These are phyloP conservation scores for Hydrozoanthus gracilis DNA, from an alignment of 92 coral and sea anemone species.

Conservation along the genomic window DNA sequence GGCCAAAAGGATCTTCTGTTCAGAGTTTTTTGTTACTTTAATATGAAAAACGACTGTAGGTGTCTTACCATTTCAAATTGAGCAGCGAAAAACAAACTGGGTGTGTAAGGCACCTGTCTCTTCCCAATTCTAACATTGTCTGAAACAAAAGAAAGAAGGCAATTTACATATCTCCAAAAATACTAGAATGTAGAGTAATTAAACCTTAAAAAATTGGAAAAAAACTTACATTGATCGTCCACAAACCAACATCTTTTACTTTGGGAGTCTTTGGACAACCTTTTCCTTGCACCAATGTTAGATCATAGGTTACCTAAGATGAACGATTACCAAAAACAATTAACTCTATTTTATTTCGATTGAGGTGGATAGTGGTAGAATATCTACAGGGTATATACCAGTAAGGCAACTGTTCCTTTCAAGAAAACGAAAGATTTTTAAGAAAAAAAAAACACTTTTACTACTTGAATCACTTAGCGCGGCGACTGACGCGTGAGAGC, in stretches of 20 bases:
- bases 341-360: background rate
- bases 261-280: constrained; percentile 65
- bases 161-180: background rate
- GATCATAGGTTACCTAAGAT: constrained; percentile 62
- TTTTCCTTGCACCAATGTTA: constrained; percentile 67
- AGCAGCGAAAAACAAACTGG: constrained; percentile 67
- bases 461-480: too few relatives aligned
- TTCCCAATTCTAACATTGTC: constrained; percentile 68
- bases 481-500: too few relatives aligned
- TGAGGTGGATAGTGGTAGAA: too few relatives aligned
- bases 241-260: constrained; percentile 43
- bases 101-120: constrained; percentile 70
- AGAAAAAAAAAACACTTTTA: too few relatives aligned
- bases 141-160: constrained; percentile 11
- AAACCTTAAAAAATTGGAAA: background rate
- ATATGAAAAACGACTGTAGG: background rate
- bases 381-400: too few relatives aligned
- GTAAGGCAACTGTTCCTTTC: background rate
- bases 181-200: background rate
- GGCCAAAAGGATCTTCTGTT: too few relatives aligned
- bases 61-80: constrained; percentile 66
- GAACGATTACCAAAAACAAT: background rate
- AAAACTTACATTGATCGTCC: constrained; percentile 34
- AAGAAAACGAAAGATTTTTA: too few relatives aligned
- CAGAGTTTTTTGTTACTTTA: background rate